Percentiles rank a stretch among this genome's conserved stretches.
phyloP scores from a whole-genome alignment of 2,113 vertebrate species.

The Phycodurus eques region DNA sequence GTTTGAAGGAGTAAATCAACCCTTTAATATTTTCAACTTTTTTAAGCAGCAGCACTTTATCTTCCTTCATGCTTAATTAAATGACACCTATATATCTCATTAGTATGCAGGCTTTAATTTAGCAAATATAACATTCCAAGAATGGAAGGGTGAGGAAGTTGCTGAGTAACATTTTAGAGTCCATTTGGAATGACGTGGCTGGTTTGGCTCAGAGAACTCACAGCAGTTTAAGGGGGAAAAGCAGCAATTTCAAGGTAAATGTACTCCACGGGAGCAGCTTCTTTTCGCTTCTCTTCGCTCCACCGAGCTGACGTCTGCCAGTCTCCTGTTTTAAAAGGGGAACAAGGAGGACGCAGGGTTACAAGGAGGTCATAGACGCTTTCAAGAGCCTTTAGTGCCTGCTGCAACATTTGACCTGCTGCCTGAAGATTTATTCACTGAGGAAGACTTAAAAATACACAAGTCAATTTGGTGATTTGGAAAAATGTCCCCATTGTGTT shows the following conservation, averaged over 20 bases:
- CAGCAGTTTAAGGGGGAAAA: slow-evolving; percentile 48
- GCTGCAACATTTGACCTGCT: slow-evolving; percentile 23
- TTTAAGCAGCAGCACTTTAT: slow-evolving; percentile 29
- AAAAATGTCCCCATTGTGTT: not conserved
- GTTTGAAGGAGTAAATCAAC: slow-evolving; percentile 12
- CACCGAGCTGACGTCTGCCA: slow-evolving; percentile 30
- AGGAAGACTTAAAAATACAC: slow-evolving; percentile 7
- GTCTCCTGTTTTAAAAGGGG: slow-evolving; percentile 49
- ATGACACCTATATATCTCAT: slow-evolving; percentile 28
- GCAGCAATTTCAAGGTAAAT: slow-evolving; percentile 46
- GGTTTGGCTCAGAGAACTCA: slow-evolving; percentile 39
- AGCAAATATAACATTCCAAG: slow-evolving; percentile 34
- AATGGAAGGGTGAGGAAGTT: slow-evolving; percentile 9
- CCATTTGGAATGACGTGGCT: not conserved
- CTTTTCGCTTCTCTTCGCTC: slow-evolving; percentile 28
- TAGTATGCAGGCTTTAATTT: slow-evolving; percentile 22
- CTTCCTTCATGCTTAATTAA: slow-evolving; percentile 22
- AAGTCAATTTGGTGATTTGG: not conserved
- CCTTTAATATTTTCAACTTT: slow-evolving; percentile 16
- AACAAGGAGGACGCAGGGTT: slow-evolving; percentile 43
- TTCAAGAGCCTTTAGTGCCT: slow-evolving; percentile 3
- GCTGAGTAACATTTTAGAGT: not conserved
- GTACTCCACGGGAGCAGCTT: slow-evolving; percentile 58
- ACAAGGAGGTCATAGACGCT: slow-evolving; percentile 30
- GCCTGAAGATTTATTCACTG: slow-evolving; percentile 10